Evolutionary conservation across 1,140 invertebrate genomes (phyloP).

Genomic region (Lasioglossum albipes): DNA sequence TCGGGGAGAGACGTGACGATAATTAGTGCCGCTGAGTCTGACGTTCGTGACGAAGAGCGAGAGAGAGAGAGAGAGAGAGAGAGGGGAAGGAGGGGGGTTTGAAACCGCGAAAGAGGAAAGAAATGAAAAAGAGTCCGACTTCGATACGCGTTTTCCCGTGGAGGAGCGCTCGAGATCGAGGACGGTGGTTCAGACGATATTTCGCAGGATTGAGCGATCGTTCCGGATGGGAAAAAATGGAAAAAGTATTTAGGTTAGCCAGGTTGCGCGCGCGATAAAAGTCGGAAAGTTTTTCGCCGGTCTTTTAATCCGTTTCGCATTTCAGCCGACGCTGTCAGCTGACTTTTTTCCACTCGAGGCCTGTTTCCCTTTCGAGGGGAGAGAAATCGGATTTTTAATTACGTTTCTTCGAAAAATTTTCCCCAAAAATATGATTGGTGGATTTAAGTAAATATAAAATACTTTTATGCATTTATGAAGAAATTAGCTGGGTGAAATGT

Average conservation of each 20-base stretch:
- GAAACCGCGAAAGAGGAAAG: too few relatives aligned
- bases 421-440: too few relatives aligned
- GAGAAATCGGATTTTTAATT: too few relatives aligned
- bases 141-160: too few relatives aligned
- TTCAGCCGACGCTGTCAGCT: neutral
- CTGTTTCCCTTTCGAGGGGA: too few relatives aligned
- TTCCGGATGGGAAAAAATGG: neutral
- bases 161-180: neutral
- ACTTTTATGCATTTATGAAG: too few relatives aligned
- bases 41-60: neutral
- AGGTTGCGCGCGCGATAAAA: neutral
- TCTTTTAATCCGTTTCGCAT: neutral
- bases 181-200: neutral
- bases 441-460: too few relatives aligned
- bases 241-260: neutral
- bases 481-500: too few relatives aligned
- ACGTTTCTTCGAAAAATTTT: too few relatives aligned
- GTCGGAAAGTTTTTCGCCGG: neutral
- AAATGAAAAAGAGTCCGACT: too few relatives aligned
- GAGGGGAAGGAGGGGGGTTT: too few relatives aligned
- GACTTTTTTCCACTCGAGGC: too few relatives aligned
- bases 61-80: neutral
- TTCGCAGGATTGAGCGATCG: neutral
- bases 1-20: conserved; percentile 27
- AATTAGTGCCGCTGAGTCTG: conserved; percentile 43